phyloP scores from a whole-genome alignment of 2,888 invertebrate genomes.

The Sminthurinus aureus region DNA sequence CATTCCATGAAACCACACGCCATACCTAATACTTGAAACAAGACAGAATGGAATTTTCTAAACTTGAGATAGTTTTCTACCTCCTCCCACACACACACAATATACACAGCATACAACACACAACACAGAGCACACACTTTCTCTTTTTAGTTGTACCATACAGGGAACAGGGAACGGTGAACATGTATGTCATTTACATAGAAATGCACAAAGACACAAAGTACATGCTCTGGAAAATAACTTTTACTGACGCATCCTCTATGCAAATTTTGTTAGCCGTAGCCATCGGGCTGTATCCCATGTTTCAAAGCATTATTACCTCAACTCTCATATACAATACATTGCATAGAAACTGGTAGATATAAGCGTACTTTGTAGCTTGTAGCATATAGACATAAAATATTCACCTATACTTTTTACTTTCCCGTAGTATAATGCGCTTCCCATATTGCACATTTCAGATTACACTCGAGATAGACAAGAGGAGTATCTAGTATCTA shows the following conservation, averaged over 20 bases:
- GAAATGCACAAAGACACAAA: background rate
- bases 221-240: background rate
- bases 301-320: no score
- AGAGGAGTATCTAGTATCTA: background rate
- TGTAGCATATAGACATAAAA: background rate
- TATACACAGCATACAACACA: background rate
- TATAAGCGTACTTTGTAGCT: background rate
- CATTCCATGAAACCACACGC: no score
- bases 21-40: no score
- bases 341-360: background rate
- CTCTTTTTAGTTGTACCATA: background rate
- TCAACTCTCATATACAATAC: background rate
- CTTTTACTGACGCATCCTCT: background rate
- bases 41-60: no score
- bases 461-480: background rate
- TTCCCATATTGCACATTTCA: slow-evolving; percentile 12
- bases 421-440: background rate
- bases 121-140: background rate
- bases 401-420: background rate
- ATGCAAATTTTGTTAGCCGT: slow-evolving; percentile 6
- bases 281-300: slow-evolving; percentile 9
- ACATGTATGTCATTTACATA: background rate
- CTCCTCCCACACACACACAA: background rate
- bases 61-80: no score
- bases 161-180: background rate